Evolutionary conservation across 2,113 vertebrate genomes (phyloP), one percentile per base, ranked within the genome.

Genomic region (Hemibates koningsi): DNA sequence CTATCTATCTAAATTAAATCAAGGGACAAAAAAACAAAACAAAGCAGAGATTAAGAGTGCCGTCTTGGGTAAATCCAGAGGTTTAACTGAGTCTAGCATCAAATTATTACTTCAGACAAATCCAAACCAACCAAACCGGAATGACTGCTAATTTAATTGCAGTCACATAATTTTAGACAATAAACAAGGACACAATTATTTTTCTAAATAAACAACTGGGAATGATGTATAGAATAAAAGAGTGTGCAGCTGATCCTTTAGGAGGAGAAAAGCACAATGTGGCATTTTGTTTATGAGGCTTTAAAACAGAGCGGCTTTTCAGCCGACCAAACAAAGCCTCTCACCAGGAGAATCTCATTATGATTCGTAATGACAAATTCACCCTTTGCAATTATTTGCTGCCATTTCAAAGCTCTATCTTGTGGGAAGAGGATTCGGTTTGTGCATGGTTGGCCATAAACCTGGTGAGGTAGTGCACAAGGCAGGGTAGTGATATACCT

Each of bases 301-400:
- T 92, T 95, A 92, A 95, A 95, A 89, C 61, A 36, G 8, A 88
- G 93, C 84, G 48, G 63, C 88, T 89, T 92, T 91, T 94, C 88
- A 92, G 90, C 90, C 86, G 89, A 93, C 52, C 91, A 89, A 85
- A 94, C 90, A 94, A 94, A 93, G 88, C 85, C 91, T 91, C 89
- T 94, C 90, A 84, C 89, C 82, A 63, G 81, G 88, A 94, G 94
- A 95, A 96, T 95, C 94, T 96, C 95, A 95, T 95, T 95, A 95
- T 94, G 92, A 96, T 91, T 93, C 82, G 80, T 95, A 94, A 95
- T 96, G 95, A 95, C 94, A 96, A 94, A 95, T 94, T 94, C 93
- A 92, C 89, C 87, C 92, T 93, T 95, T 95, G 92, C 92, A 95
- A 95, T 96, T 95, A 95, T 95, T 95, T 90, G 86, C 92, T 93